These are phyloP conservation scores for Microcebus griseorufus DNA, from an alignment of 2,113 vertebrate species.

Conservation along the genomic window DNA sequence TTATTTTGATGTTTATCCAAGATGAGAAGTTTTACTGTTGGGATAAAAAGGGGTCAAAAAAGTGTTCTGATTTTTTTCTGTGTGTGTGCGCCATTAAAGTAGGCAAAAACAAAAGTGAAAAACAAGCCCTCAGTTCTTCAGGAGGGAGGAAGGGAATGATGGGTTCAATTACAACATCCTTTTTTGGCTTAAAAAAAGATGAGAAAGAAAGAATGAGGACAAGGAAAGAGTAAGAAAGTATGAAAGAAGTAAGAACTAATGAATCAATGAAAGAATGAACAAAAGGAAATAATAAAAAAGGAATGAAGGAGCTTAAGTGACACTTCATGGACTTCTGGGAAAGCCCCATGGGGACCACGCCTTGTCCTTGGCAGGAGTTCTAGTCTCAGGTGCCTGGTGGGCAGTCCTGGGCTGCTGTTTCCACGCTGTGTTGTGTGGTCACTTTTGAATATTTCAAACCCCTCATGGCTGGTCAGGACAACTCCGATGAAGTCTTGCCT, in stretches of 20 bases:
- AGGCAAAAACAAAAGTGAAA: background rate
- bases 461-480: background rate
- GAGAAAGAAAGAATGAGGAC: background rate
- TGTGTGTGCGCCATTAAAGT: background rate
- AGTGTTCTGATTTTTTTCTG: background rate
- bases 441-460: background rate
- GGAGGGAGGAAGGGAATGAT: background rate
- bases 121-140: background rate
- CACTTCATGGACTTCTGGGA: background rate
- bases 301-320: background rate
- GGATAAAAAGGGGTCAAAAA: background rate
- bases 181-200: background rate
- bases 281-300: background rate
- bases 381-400: background rate
- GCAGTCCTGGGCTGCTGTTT: background rate
- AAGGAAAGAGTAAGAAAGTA: background rate
- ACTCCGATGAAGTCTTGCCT: background rate
- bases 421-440: background rate
- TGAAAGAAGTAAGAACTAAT: background rate
- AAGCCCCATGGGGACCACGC: background rate
- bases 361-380: background rate
- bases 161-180: background rate
- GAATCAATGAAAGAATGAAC: background rate
- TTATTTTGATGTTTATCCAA: slow-evolving; percentile 15
- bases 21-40: background rate